phyloP scores from a whole-genome alignment of 2,797 vertebrate genomes.

The Oceanodroma leucorhoa region DNA sequence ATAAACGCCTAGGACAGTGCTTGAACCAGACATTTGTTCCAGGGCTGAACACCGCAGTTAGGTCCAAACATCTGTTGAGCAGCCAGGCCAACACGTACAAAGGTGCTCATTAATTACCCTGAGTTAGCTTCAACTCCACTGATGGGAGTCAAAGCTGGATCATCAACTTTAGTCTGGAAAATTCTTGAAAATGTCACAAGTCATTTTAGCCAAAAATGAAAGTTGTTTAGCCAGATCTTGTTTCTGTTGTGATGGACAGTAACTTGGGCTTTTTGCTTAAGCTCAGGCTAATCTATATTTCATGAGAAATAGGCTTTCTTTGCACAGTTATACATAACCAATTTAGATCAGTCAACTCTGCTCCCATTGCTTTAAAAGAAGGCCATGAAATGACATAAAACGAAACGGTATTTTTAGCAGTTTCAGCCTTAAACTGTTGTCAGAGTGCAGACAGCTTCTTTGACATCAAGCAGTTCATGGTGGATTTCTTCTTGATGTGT shows the following conservation, averaged over 20 bases:
- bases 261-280: background rate
- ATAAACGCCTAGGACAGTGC: background rate
- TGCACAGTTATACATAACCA: background rate
- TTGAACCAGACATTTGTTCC: background rate
- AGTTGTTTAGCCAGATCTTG: background rate
- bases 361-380: slow-evolving; percentile 15
- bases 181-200: background rate
- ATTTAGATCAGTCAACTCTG: background rate
- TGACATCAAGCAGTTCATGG: background rate
- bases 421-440: slow-evolving; percentile 12
- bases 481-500: background rate
- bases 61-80: background rate
- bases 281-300: background rate
- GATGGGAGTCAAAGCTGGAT: background rate
- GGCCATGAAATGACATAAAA: background rate
- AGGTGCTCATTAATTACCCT: background rate
- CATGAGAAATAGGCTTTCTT: background rate
- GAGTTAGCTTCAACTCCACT: background rate
- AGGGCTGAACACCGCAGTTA: background rate
- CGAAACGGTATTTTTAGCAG: background rate
- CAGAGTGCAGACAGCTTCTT: slow-evolving; percentile 16
- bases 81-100: background rate
- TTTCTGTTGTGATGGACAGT: background rate
- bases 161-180: background rate
- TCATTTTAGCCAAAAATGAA: background rate